These are phyloP conservation scores for Habroteleia sp. DNA, from an alignment of 2,888 invertebrate species.

Conservation along the genomic window DNA sequence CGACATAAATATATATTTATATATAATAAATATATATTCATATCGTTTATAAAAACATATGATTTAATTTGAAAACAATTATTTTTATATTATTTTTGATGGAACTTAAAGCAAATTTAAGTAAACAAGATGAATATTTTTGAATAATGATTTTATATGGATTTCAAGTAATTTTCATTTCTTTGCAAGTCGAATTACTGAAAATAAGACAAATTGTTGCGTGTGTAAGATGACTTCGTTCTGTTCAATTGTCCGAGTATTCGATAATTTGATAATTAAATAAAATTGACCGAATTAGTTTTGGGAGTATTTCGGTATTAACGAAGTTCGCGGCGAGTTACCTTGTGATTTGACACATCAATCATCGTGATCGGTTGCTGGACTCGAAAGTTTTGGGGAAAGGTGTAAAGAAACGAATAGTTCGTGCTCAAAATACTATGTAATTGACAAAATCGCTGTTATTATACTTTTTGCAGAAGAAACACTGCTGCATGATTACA, in stretches of 20 bases:
- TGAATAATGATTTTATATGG: too few species aligned
- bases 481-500: constrained; percentile 24
- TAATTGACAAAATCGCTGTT: constrained; percentile 44
- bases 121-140: too few species aligned
- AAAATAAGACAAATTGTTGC: too few species aligned
- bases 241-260: neutral
- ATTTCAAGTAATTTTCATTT: too few species aligned
- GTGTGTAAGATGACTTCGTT: too few species aligned
- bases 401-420: constrained; percentile 55
- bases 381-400: constrained; percentile 29
- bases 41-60: too few species aligned
- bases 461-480: constrained; percentile 29
- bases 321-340: constrained; percentile 38
- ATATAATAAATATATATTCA: too few species aligned
- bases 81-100: too few species aligned
- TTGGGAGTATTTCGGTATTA: constrained; percentile 32
- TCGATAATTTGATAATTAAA: constrained; percentile 32
- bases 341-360: constrained; percentile 61
- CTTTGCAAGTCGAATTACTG: too few species aligned
- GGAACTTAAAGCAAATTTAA: too few species aligned
- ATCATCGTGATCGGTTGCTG: constrained; percentile 54
- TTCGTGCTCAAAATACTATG: constrained; percentile 39
- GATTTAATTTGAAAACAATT: too few species aligned
- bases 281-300: constrained; percentile 36
- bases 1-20: too few species aligned